Evolutionary conservation across 1,140 invertebrate species (phyloP).

Genomic region (Rhopalosiphum padi): DNA sequence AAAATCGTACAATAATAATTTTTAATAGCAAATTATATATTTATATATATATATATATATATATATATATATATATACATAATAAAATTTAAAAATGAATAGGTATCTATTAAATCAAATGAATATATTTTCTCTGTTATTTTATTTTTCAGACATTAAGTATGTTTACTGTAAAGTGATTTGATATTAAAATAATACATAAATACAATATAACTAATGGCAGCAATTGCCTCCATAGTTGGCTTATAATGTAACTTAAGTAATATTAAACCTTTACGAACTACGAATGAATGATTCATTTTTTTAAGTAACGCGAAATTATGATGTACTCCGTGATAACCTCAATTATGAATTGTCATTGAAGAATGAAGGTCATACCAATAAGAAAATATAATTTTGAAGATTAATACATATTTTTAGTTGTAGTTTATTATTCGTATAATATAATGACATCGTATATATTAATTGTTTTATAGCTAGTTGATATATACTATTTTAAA

Average conservation of each 20-base stretch:
- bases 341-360: background rate
- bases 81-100: too few relatives aligned
- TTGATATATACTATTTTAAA: background rate
- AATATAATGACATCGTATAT: too few relatives aligned
- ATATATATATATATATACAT: too few relatives aligned
- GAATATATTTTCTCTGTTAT: background rate
- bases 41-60: too few relatives aligned
- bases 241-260: too few relatives aligned
- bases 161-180: background rate
- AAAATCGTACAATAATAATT: background rate
- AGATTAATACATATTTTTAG: background rate
- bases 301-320: background rate
- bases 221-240: too few relatives aligned
- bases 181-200: too few relatives aligned
- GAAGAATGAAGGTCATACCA: background rate
- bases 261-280: too few relatives aligned
- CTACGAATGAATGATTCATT: too few relatives aligned
- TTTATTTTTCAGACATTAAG: background rate
- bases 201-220: too few relatives aligned
- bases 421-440: too few relatives aligned
- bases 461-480: too few relatives aligned
- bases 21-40: background rate
- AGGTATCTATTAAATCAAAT: background rate
- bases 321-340: background rate
- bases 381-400: background rate